Evolutionary conservation across 2,888 invertebrate genomes (phyloP).

Genomic region (Chrysina gloriosa): DNA sequence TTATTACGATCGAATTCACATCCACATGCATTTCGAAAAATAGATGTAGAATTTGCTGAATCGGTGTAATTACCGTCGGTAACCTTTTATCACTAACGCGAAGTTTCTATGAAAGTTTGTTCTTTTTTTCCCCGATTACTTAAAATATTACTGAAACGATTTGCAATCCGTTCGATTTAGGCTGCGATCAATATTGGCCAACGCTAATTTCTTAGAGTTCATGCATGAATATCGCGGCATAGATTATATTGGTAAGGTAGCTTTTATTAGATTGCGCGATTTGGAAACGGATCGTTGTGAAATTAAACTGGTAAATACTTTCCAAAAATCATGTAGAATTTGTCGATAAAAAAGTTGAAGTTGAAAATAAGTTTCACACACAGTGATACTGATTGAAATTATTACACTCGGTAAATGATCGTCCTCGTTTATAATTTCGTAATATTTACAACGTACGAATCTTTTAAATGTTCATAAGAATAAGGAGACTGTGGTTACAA

Average conservation of each 20-base stretch:
- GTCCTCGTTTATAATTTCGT: too few relatives aligned
- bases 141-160: background rate
- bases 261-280: conserved; percentile 3
- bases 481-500: too few relatives aligned
- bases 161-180: conserved; percentile 16
- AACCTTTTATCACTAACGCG: background rate
- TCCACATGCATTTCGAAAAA: too few relatives aligned
- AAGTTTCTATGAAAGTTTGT: background rate
- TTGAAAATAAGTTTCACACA: too few relatives aligned
- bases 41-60: too few relatives aligned
- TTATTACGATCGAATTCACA: too few relatives aligned
- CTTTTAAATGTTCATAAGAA: too few relatives aligned
- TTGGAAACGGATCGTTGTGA: conserved; percentile 1
- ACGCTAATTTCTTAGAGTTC: conserved; percentile 20
- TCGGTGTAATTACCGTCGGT: too few relatives aligned
- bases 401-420: too few relatives aligned
- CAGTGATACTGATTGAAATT: too few relatives aligned
- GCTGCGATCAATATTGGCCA: conserved; percentile 11
- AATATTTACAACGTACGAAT: too few relatives aligned
- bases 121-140: conserved; percentile 1
- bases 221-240: conserved; percentile 24
- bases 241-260: conserved; percentile 8
- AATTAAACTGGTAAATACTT: background rate
- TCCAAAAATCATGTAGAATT: background rate
- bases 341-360: too few relatives aligned